phyloP scores from a whole-genome alignment of 2,113 vertebrate species.

The Corvus moneduloides region DNA sequence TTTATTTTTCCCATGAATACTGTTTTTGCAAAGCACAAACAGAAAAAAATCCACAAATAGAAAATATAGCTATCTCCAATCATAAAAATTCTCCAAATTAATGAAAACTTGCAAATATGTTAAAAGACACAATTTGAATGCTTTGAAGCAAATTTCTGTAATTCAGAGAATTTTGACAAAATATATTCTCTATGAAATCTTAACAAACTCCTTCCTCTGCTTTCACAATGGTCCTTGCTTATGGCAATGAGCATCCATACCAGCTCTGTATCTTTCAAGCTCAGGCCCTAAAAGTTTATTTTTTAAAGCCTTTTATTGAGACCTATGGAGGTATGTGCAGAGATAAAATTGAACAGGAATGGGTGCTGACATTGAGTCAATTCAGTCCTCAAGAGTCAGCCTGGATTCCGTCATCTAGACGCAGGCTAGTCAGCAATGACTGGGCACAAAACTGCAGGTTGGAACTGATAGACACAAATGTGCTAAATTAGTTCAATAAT shows the following conservation, averaged over 20 bases:
- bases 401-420: not conserved
- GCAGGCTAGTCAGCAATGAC: not conserved
- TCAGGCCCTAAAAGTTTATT: not conserved
- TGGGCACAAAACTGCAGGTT: not conserved
- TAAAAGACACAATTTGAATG: not conserved
- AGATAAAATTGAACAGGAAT: not conserved
- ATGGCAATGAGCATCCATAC: not conserved
- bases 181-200: not conserved
- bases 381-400: not conserved
- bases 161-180: not conserved
- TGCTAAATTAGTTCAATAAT: not conserved
- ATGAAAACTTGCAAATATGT: constrained; percentile 43
- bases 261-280: not conserved
- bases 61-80: constrained; percentile 22
- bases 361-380: not conserved
- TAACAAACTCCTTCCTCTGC: not conserved
- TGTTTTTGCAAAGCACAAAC: constrained; percentile 43
- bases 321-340: not conserved
- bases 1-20: constrained; percentile 45
- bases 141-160: constrained; percentile 16
- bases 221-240: not conserved
- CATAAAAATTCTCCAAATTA: constrained; percentile 39
- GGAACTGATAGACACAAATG: not conserved
- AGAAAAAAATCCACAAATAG: constrained; percentile 1
- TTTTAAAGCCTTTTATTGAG: not conserved